Conservation (phyloP, 1,140 invertebrate genomes). For the Ceratoteleas bidentatus region DNA sequence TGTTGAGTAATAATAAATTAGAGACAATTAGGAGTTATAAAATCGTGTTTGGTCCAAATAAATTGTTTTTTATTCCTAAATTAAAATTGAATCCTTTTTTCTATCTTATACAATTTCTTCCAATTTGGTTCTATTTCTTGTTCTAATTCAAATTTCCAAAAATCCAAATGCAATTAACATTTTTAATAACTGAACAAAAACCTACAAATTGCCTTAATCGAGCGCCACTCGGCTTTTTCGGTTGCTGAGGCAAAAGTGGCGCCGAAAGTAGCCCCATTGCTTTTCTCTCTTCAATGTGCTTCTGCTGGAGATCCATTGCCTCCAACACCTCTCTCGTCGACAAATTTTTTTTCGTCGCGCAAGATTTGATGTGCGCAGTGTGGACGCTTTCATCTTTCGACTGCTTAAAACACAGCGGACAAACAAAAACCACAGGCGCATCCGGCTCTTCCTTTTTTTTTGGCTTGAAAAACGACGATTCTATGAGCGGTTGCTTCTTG, state of each 20-base stretch:
- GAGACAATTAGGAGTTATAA: too few relatives aligned
- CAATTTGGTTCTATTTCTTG: too few relatives aligned
- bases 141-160: neutral
- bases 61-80: too few relatives aligned
- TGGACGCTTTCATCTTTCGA: constrained; percentile 71
- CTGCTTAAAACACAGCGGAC: constrained; percentile 79
- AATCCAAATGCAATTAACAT: too few relatives aligned
- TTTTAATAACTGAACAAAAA: too few relatives aligned
- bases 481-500: constrained; percentile 61
- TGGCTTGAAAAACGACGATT: constrained; percentile 75
- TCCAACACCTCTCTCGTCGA: constrained; percentile 77
- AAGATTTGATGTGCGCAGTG: constrained; percentile 79
- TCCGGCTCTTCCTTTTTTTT: constrained; percentile 48
- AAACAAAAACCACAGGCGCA: constrained; percentile 68
- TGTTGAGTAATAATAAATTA: too few relatives aligned
- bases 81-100: too few relatives aligned
- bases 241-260: constrained; percentile 68
- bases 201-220: constrained; percentile 68
- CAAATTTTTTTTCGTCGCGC: constrained; percentile 79
- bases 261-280: constrained; percentile 77
- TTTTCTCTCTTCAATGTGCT: constrained; percentile 78
- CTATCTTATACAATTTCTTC: too few relatives aligned
- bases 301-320: constrained; percentile 79
- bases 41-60: too few relatives aligned
- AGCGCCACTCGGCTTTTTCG: constrained; percentile 61